These are phyloP conservation scores for Parasteatoda tepidariorum DNA, from an alignment of 1,140 invertebrate species.

Conservation along the genomic window DNA sequence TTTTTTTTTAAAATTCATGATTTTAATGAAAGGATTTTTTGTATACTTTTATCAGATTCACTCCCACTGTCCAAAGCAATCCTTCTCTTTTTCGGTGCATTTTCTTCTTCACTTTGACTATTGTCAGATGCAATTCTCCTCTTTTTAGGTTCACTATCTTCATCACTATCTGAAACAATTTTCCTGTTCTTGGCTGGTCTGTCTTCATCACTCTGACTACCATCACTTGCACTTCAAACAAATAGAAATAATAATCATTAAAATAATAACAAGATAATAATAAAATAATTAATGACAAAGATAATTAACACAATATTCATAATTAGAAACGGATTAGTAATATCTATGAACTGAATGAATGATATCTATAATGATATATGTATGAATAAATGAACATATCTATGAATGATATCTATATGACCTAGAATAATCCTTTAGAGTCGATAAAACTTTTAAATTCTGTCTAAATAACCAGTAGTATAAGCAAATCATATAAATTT, in stretches of 20 bases:
- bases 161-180: conserved; percentile 62
- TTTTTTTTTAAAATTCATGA: conserved; percentile 61
- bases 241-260: conserved; percentile 21
- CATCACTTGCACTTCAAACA: conserved; percentile 68
- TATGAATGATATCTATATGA: background rate
- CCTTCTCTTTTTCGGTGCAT: no score
- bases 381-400: background rate
- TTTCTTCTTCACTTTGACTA: no score
- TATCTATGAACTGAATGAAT: background rate
- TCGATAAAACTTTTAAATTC: background rate
- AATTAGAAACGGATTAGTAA: background rate
- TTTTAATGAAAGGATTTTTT: conserved; percentile 62
- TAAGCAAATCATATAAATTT: no score
- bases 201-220: conserved; percentile 25
- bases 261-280: background rate
- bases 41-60: conserved; percentile 45
- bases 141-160: conserved; percentile 45
- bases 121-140: conserved; percentile 64
- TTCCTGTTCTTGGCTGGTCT: conserved; percentile 55
- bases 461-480: background rate
- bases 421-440: background rate
- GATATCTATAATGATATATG: background rate
- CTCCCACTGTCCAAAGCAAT: conserved; percentile 67
- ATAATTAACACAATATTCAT: background rate
- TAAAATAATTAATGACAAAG: background rate